These are phyloP conservation scores for Pantala flavescens DNA, from an alignment of 1,140 invertebrate species.

Conservation along the genomic window DNA sequence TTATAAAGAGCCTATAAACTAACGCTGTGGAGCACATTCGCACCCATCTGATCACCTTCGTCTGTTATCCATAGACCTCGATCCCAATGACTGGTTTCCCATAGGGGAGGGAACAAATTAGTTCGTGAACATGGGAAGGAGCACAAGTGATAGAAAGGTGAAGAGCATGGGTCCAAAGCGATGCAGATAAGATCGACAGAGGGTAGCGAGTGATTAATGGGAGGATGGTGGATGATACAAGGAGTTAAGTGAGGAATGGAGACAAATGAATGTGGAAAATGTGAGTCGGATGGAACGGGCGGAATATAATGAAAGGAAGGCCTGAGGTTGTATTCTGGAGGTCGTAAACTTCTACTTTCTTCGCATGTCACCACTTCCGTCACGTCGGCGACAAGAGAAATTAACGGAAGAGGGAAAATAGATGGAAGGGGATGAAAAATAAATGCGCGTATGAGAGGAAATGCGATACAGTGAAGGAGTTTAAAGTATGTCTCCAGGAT, in stretches of 20 bases:
- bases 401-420: background rate
- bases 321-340: no score
- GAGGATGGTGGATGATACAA: background rate
- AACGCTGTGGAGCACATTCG: no score
- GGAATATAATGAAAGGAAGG: background rate
- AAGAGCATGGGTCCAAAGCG: background rate
- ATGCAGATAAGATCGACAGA: background rate
- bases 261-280: constrained; percentile 3
- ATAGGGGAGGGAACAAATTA: background rate
- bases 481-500: no score
- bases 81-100: background rate
- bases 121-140: background rate
- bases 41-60: no score
- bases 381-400: no score
- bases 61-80: background rate
- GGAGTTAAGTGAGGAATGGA: constrained; percentile 5
- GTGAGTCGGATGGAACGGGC: background rate
- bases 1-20: no score
- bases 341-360: no score
- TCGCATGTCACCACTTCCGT: no score
- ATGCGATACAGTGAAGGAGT: no score
- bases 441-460: background rate
- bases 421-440: background rate
- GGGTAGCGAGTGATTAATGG: background rate
- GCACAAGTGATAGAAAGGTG: constrained; percentile 9